phyloP scores from a whole-genome alignment of 2,797 vertebrate genomes.

The Fistularia commersonii region DNA sequence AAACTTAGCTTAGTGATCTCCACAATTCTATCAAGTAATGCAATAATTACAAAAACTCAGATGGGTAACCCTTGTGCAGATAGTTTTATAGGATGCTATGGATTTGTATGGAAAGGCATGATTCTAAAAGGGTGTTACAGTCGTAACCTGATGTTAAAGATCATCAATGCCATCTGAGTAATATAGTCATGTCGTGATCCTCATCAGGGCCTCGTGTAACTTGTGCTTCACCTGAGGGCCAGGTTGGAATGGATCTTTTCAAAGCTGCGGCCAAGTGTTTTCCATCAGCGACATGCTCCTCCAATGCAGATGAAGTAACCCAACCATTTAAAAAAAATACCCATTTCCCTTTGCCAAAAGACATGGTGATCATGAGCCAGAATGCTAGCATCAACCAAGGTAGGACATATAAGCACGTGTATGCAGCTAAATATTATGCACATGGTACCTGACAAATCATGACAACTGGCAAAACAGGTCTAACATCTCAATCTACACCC shows the following conservation, averaged over 20 bases:
- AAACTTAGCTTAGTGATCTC: too few species aligned
- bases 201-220: conserved; percentile 10
- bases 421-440: background rate
- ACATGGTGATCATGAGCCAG: background rate
- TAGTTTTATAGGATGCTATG: too few species aligned
- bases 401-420: conserved; percentile 4
- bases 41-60: too few species aligned
- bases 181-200: conserved; percentile 8
- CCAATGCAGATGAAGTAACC: background rate
- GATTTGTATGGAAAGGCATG: too few species aligned
- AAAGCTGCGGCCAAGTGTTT: conserved; percentile 14
- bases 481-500: background rate
- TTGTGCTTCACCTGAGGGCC: conserved; percentile 41
- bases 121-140: too few species aligned
- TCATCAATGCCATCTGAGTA: background rate
- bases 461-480: background rate
- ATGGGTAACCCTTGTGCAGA: too few species aligned
- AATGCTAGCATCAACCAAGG: conserved; percentile 15
- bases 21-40: too few species aligned
- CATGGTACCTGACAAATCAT: too few species aligned
- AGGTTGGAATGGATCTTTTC: conserved; percentile 14
- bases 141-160: background rate
- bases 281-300: background rate
- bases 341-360: background rate
- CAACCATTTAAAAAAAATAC: background rate